Conservation (phyloP, 2,888 invertebrate species). For the Limenitis camilla region DNA sequence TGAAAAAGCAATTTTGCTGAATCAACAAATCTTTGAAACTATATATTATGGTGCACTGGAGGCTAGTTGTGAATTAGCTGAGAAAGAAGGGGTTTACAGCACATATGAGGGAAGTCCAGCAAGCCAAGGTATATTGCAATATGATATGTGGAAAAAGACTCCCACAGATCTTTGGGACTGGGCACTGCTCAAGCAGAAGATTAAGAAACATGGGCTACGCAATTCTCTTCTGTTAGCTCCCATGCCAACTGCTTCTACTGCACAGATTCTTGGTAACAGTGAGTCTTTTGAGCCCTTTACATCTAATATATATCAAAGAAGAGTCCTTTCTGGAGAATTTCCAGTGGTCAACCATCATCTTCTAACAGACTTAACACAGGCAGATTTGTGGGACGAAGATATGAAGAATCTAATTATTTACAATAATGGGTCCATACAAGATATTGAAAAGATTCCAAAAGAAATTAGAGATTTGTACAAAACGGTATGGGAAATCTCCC, state of each 20-base stretch:
- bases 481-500: constrained; percentile 98
- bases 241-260: constrained; percentile 99
- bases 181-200: constrained; percentile 85
- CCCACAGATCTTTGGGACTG: constrained; percentile 94
- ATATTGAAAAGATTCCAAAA: constrained; percentile 87
- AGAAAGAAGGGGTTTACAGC: constrained; percentile 88
- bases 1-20: constrained; percentile 86
- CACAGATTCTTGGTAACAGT: constrained; percentile 99
- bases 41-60: constrained; percentile 98
- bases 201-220: constrained; percentile 90
- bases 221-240: constrained; percentile 96
- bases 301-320: constrained; percentile 94
- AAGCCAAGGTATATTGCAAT: constrained; percentile 95
- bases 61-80: constrained; percentile 95
- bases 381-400: constrained; percentile 93
- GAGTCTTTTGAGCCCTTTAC: constrained; percentile 99
- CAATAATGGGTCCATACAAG: constrained; percentile 93
- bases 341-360: constrained; percentile 97
- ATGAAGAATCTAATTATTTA: constrained; percentile 96
- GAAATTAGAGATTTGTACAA: constrained; percentile 92
- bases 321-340: constrained; percentile 97
- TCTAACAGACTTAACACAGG: constrained; percentile 92
- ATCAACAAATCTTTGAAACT: constrained; percentile 97
- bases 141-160: constrained; percentile 96
- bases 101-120: constrained; percentile 94